Conservation (phyloP, 2,797 vertebrate species). For the Aplochiton taeniatus region DNA sequence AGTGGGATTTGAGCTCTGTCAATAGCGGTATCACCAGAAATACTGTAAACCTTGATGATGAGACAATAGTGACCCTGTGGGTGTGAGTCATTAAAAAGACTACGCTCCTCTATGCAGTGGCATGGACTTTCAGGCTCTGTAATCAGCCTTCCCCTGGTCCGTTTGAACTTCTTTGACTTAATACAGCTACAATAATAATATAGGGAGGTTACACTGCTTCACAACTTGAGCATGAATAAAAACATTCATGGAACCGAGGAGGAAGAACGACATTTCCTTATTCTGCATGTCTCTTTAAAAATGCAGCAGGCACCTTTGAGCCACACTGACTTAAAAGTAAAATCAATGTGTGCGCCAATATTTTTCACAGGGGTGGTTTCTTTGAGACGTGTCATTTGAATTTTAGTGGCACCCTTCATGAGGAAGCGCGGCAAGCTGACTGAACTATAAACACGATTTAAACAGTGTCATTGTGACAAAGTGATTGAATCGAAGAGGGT, state of each 20-base stretch:
- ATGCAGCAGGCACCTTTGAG: conserved; percentile 25
- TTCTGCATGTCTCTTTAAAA: conserved; percentile 13
- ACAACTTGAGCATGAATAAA: conserved; percentile 10
- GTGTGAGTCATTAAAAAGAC: conserved; percentile 35
- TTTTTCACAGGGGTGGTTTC: conserved; percentile 19
- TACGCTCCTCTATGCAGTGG: conserved; percentile 30
- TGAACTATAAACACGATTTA: too few species aligned
- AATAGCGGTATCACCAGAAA: conserved; percentile 35
- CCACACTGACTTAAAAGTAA: conserved; percentile 21
- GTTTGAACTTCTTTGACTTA: conserved; percentile 54
- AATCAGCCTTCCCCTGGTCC: conserved; percentile 38
- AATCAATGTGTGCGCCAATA: conserved; percentile 13
- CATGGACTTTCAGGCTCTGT: conserved; percentile 55
- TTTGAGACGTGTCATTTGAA: conserved; percentile 26
- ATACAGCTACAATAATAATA: too few species aligned
- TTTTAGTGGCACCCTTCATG: too few species aligned
- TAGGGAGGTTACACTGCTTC: too few species aligned
- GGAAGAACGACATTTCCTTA: conserved; percentile 12
- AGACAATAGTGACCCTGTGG: conserved; percentile 41
- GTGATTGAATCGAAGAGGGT: too few species aligned
- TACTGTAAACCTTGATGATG: conserved; percentile 59
- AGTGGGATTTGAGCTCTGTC: conserved; percentile 38
- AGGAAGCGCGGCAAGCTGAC: too few species aligned
- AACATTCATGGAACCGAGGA: conserved; percentile 2
- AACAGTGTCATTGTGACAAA: too few species aligned